Evolutionary conservation across 1,140 invertebrate genomes (phyloP), one percentile per base, ranked within the genome.

Genomic region (Danaus melanippus): DNA sequence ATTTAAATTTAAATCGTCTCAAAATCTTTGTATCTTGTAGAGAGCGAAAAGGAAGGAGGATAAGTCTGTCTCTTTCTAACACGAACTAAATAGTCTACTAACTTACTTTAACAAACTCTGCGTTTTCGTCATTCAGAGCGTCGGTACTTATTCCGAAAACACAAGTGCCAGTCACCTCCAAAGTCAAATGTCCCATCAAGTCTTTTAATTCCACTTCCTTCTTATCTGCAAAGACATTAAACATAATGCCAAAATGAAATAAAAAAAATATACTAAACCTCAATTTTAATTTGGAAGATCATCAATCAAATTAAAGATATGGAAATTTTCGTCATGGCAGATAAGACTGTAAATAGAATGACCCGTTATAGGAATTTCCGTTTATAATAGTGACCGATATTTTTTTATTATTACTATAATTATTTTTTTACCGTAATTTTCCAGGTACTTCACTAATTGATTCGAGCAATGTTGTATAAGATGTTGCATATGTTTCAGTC

Each of bases 71-170:
- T 49, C 21, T n/a, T 49, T 21, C 21, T 39, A 49, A 40, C 47
- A 49, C 5, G 47, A 32, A 1, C 21, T 50, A 4, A 45, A 52
- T 43, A 39, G 12, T 17, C 46, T 43, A 50, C 15, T 47, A 46
- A 60, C 49, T 46, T 64, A 87, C 83, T 64, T 86, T 78, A 12
- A 83, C 58, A 66, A 88, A 88, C 54, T 81, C 62, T 8, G 83
- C 74, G 65, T 84, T 77, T 62, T 81, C 74, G 67, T 82, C 77
- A 63, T 67, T 76, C 10, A 87, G 66, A 12, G 80, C 75, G 53
- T 81, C 74, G 40, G 75, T 76, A 64, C 84, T 80, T 17, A 88
- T 77, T 0, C 87, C 87, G 79, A 88, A 88, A n/a, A 83, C 86
- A 64, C 86, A 87, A 47, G 76, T 75, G 9, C 87, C 85, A 46